These are phyloP conservation scores for Drosophila atripex DNA, from an alignment of 2,888 invertebrate genomes.

Conservation along the genomic window DNA sequence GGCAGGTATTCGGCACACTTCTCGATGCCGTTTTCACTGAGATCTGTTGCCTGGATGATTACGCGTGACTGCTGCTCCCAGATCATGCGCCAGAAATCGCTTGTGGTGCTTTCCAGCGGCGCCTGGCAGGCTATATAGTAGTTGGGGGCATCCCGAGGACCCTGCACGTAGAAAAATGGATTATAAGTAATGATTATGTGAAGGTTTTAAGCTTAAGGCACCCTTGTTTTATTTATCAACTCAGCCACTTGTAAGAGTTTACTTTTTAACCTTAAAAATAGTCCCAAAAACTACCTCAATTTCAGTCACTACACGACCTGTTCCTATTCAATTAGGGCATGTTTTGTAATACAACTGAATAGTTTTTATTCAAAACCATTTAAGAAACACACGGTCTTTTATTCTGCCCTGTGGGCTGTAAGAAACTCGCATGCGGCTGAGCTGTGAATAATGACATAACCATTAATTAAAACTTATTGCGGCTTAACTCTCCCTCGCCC, in stretches of 20 bases:
- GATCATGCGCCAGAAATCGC: slow-evolving; percentile 97
- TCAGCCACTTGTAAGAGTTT: not conserved
- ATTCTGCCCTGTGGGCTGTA: not conserved
- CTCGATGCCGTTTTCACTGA: slow-evolving; percentile 94
- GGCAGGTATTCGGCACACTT: slow-evolving; percentile 96
- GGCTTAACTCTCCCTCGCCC: slow-evolving; percentile 40
- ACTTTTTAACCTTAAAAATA: not conserved
- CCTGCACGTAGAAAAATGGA: slow-evolving; percentile 85
- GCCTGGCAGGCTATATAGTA: slow-evolving; percentile 97
- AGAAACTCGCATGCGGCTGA: not conserved
- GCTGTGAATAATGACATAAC: slow-evolving; percentile 55
- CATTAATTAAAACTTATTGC: slow-evolving; percentile 56
- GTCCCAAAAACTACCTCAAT: not conserved
- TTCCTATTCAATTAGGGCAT: not conserved
- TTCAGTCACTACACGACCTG: not conserved
- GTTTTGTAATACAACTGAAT: not conserved
- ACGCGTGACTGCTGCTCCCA: slow-evolving; percentile 97
- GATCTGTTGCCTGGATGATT: slow-evolving; percentile 95
- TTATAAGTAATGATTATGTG: too few relatives aligned
- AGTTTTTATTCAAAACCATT: not conserved
- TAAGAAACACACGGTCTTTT: not conserved
- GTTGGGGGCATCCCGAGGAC: slow-evolving; percentile 91
- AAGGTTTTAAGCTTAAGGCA: not conserved
- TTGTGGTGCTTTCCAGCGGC: slow-evolving; percentile 92
- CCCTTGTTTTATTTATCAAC: not conserved